These are phyloP conservation scores for Chironex yamaguchii DNA, from an alignment of 30 jellyfish, hydroid and myxozoan species.

Conservation along the genomic window DNA sequence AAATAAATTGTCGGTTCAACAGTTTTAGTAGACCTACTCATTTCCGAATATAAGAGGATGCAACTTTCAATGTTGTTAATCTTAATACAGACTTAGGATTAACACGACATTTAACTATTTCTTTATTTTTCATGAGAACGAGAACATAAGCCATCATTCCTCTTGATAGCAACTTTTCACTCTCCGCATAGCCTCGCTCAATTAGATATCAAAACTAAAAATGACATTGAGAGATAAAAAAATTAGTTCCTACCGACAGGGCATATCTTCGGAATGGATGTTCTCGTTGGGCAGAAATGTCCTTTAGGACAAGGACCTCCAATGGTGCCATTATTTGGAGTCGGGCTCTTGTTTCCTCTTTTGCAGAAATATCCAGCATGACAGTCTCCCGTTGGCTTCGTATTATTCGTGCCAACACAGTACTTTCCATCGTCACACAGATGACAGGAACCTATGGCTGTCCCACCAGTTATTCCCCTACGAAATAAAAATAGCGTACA, in stretches of 20 bases:
- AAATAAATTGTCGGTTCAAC: too few species aligned
- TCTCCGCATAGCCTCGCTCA: too few species aligned
- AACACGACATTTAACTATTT: too few species aligned
- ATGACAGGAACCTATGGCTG: conserved; percentile 73
- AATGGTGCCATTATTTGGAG: conserved; percentile 80
- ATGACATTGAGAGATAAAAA: too few species aligned
- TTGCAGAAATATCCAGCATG: conserved; percentile 92
- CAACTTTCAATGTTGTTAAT: too few species aligned
- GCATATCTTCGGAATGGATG: conserved; percentile 87
- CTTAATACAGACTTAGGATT: too few species aligned
- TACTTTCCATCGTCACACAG: conserved; percentile 90
- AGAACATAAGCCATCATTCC: too few species aligned
- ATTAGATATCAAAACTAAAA: too few species aligned
- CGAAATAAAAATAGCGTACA: neutral
- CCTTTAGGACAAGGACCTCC: conserved; percentile 98
- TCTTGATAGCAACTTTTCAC: too few species aligned
- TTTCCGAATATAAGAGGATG: too few species aligned
- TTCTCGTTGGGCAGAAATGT: conserved; percentile 79
- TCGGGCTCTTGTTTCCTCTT: conserved; percentile 86
- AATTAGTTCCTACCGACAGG: conserved; percentile 86
- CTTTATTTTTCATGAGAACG: too few species aligned
- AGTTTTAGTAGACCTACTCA: too few species aligned
- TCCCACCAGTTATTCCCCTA: conserved; percentile 94
- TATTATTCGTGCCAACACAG: conserved; percentile 92
- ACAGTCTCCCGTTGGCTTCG: conserved; percentile 90